Evolutionary conservation across 2,113 vertebrate genomes (phyloP).

Genomic region (Trichechus manatus): DNA sequence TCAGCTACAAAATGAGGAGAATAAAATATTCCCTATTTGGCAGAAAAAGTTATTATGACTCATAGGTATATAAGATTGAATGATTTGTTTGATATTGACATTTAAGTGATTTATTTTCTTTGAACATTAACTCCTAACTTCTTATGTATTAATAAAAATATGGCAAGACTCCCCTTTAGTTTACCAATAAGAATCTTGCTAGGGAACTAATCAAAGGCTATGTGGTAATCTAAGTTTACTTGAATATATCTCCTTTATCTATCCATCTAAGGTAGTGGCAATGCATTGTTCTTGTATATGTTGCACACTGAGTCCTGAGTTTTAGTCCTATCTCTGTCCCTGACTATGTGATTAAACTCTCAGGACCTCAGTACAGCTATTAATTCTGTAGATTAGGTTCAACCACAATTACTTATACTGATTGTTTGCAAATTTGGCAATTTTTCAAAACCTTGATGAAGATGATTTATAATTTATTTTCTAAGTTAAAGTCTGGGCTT

Average conservation of each 20-base stretch:
- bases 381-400: neutral
- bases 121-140: neutral
- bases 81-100: constrained; percentile 53
- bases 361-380: neutral
- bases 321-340: neutral
- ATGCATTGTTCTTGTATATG: neutral
- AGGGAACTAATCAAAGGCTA: neutral
- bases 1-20: neutral
- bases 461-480: constrained; percentile 29
- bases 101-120: constrained; percentile 36
- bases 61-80: neutral
- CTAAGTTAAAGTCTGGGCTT: constrained; percentile 25
- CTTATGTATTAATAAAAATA: neutral
- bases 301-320: neutral
- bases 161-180: neutral
- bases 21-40: neutral
- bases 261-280: neutral
- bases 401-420: constrained; percentile 10
- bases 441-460: neutral
- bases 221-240: neutral
- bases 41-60: neutral
- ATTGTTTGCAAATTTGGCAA: neutral
- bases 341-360: neutral
- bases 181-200: neutral
- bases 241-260: neutral